A percentile compares a stretch with the other conserved stretches of the same genome.
Evolutionary conservation across 2,888 invertebrate species (phyloP).

Genomic region (Cactoblastis cactorum): DNA sequence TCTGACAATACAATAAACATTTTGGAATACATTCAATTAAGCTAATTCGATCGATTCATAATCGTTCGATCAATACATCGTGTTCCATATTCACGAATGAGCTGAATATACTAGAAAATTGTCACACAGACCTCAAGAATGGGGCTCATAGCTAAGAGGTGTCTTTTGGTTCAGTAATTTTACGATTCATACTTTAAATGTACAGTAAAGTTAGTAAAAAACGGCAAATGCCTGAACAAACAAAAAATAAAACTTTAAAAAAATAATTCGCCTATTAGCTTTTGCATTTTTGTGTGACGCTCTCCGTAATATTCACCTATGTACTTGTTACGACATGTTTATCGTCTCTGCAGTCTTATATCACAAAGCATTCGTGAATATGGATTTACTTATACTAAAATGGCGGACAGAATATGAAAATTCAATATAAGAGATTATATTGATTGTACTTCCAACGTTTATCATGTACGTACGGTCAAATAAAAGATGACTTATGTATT

Average conservation of each 20-base stretch:
- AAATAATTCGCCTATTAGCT: not conserved
- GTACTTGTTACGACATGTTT: not conserved
- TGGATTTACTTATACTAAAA: conserved; percentile 22
- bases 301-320: not conserved
- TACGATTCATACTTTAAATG: too few relatives aligned
- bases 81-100: conserved; percentile 14
- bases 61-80: conserved; percentile 5
- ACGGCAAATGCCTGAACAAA: too few relatives aligned
- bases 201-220: too few relatives aligned
- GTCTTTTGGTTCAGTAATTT: too few relatives aligned
- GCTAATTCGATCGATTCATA: conserved; percentile 12
- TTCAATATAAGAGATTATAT: too few relatives aligned
- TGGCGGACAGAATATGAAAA: not conserved
- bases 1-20: conserved; percentile 10
- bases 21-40: conserved; percentile 21
- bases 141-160: too few relatives aligned
- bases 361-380: conserved; percentile 27
- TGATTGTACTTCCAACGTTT: too few relatives aligned
- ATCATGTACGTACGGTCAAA: not conserved
- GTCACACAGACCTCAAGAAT: too few relatives aligned
- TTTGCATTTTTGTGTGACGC: not conserved
- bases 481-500: too few relatives aligned
- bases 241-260: too few relatives aligned
- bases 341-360: not conserved
- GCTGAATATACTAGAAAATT: conserved; percentile 7